These are phyloP conservation scores for Philypnodon macrostomus DNA, from an alignment of 2,797 vertebrate species.

Conservation along the genomic window DNA sequence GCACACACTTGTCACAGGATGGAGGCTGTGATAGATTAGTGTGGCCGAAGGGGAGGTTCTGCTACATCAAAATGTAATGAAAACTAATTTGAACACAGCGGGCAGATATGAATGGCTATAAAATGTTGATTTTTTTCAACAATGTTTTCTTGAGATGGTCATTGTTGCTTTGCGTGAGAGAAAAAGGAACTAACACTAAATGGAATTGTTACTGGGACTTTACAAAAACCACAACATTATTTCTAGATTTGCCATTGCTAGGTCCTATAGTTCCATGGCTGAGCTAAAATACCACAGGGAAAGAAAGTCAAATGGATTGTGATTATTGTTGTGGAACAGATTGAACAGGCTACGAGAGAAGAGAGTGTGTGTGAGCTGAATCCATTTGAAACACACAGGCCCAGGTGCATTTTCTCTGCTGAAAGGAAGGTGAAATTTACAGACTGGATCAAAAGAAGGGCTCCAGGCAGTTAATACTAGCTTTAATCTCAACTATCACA, in stretches of 20 bases:
- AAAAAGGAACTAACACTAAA: slow-evolving; percentile 56
- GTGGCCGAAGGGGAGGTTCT: slow-evolving; percentile 61
- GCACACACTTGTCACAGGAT: slow-evolving; percentile 50
- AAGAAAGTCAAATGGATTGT: slow-evolving; percentile 87
- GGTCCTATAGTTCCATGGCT: slow-evolving; percentile 53
- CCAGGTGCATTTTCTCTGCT: slow-evolving; percentile 46
- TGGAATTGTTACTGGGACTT: slow-evolving; percentile 52
- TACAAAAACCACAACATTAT: background rate
- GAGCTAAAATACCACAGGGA: slow-evolving; percentile 84
- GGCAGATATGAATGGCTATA: slow-evolving; percentile 54
- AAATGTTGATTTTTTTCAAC: slow-evolving; percentile 39
- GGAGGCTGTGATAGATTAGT: slow-evolving; percentile 64
- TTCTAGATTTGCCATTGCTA: slow-evolving; percentile 30
- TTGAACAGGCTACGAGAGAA: slow-evolving; percentile 82
- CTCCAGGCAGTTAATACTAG: slow-evolving; percentile 32
- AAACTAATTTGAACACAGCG: slow-evolving; percentile 70
- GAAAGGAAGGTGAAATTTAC: slow-evolving; percentile 54
- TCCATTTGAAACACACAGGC: slow-evolving; percentile 53
- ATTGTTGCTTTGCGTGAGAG: slow-evolving; percentile 48
- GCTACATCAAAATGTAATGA: slow-evolving; percentile 68
- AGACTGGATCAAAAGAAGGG: slow-evolving; percentile 32
- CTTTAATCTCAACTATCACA: slow-evolving; percentile 46
- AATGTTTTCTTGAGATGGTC: slow-evolving; percentile 52
- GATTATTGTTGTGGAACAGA: slow-evolving; percentile 92
- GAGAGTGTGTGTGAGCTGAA: slow-evolving; percentile 88